Percentiles rank a stretch among this genome's conserved stretches.
Evolutionary conservation across 35 echinoderm and acorn worm species (phyloP).

Genomic region (Diadema setosum): DNA sequence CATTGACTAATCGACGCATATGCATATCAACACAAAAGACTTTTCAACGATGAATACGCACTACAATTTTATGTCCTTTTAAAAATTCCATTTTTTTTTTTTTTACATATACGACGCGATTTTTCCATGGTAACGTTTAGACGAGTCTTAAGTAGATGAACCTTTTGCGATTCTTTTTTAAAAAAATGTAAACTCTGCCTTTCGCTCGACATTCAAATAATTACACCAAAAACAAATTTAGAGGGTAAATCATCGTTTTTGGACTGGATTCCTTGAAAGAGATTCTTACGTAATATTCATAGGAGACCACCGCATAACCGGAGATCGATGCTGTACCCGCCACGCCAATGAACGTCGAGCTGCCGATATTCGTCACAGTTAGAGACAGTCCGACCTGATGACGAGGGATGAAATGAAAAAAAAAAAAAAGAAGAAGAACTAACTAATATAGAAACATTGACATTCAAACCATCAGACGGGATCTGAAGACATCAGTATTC

Average conservation of each 20-base stretch:
- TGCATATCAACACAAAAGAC: not conserved
- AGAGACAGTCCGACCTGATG: constrained; percentile 85
- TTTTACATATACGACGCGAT: no score
- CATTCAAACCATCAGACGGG: no score
- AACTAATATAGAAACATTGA: no score
- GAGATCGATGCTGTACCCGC: constrained; percentile 73
- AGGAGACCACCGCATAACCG: constrained; percentile 85
- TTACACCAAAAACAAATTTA: not conserved
- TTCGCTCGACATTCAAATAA: no score
- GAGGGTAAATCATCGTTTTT: not conserved
- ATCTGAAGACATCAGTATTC: no score
- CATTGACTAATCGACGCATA: not conserved
- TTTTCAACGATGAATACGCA: not conserved
- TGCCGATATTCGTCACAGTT: constrained; percentile 90
- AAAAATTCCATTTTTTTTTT: no score
- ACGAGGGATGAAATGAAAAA: no score
- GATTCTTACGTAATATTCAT: constrained; percentile 88
- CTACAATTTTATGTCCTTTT: no score
- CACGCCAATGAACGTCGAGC: constrained; percentile 85
- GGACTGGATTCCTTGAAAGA: not conserved
- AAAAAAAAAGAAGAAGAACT: no score
- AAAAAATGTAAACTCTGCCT: not conserved
- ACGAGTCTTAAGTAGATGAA: not conserved
- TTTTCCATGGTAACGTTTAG: not conserved
- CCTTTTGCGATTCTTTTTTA: not conserved